Conservation (phyloP, 2,797 vertebrate species). For the Sciurus vulgaris region DNA sequence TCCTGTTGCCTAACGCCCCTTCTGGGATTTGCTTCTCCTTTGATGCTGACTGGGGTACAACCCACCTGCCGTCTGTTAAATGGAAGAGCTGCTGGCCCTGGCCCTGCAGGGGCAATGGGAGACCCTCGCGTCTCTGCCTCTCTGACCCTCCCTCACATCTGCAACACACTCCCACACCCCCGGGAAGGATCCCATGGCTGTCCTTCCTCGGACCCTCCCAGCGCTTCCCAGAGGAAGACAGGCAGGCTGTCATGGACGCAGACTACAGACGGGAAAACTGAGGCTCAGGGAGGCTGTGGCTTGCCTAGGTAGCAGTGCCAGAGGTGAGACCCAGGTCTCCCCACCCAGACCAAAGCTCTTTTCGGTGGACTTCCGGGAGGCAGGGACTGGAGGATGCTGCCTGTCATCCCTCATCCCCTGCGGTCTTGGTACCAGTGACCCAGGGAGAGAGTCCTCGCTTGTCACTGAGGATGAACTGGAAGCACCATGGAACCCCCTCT, state of each 20-base stretch:
- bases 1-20: not conserved
- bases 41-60: not conserved
- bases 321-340: not conserved
- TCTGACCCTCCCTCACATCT: not conserved
- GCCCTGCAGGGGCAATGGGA: not conserved
- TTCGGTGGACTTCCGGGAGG: not conserved
- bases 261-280: not conserved
- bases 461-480: not conserved
- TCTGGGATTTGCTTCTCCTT: not conserved
- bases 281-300: not conserved
- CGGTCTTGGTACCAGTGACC: rapidly evolving
- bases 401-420: rapidly evolving
- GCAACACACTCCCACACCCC: too few species aligned
- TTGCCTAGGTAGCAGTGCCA: not conserved
- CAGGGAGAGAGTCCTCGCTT: not conserved
- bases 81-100: not conserved
- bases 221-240: not conserved
- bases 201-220: not conserved
- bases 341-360: not conserved
- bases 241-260: not conserved
- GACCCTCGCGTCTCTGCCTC: not conserved
- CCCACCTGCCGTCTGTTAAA: not conserved
- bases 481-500: not conserved
- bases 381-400: not conserved
- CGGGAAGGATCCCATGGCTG: not conserved